Base-by-base conservation (phyloP, 2,888 invertebrate genomes). In the Polydesmus complanatus region DNA sequence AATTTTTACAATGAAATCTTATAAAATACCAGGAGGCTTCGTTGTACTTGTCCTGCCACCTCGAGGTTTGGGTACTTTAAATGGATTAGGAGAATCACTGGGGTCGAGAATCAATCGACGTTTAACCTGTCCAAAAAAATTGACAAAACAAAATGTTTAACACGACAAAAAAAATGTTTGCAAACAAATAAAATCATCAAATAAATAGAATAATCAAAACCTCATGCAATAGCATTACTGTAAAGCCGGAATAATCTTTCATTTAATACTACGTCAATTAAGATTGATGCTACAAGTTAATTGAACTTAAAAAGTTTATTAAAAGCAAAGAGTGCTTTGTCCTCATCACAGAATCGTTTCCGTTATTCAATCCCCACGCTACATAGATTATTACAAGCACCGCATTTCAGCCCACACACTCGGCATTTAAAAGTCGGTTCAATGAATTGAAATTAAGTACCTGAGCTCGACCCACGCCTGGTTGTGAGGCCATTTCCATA, bases 91-190 rank as follows among this genome's bases (percentile, higher is more conserved):
- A 49, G 3, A 22, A 23, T 11, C 14, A 5, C 5, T 49, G 3
- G 54, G 27, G 19, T 60, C 56, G 18, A 60, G 48, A 49, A 56
- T 49, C 18, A 60, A 47, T 27, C 56, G 21, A 25, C 60, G 55
- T 57, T 60, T 60, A 19, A 60, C 60, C 56, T 54, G 26, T 5
- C 5, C 2, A 48, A 56, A 37, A 58, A 60, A 23, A 25, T 14
- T 52, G 22, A 22, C 8, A 14, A 57, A 47, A 14, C 18, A 47
- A 47, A 47, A 47, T 14, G n/a, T n/a, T n/a, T n/a, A n/a, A n/a
- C n/a, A n/a, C n/a, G n/a, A n/a, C n/a, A n/a, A n/a, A n/a, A n/a
- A n/a, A n/a, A n/a, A n/a, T n/a, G n/a, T n/a, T n/a, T n/a, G n/a
- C n/a, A n/a, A n/a, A n/a, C n/a, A n/a, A n/a, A n/a, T n/a, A n/a